These are phyloP conservation scores for Temnothorax unifasciatus DNA, from an alignment of 2,888 invertebrate species.

Conservation along the genomic window DNA sequence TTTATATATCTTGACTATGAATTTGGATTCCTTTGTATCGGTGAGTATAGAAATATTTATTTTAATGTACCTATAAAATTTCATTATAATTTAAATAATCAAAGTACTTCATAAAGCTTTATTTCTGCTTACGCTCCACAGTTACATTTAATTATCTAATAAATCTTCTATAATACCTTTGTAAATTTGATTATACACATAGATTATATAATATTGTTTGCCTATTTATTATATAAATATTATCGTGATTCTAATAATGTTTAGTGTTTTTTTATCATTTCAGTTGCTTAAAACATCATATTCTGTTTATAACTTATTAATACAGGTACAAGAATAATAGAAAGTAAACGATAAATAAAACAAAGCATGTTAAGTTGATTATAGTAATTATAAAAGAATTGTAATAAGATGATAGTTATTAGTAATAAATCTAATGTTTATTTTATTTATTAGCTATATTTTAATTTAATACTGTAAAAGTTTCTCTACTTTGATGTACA, in stretches of 20 bases:
- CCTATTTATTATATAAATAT: not conserved
- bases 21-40: slow-evolving; percentile 67
- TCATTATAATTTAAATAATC: not conserved
- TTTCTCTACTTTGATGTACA: not conserved
- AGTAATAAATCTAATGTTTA: not conserved
- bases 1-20: slow-evolving; percentile 61
- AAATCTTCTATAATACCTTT: not conserved
- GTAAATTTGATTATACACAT: not conserved
- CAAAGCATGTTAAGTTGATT: not conserved
- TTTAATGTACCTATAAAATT: not conserved
- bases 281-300: slow-evolving; percentile 45
- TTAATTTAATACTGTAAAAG: not conserved
- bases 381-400: not conserved
- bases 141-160: not conserved
- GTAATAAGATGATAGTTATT: not conserved
- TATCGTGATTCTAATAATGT: not conserved
- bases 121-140: not conserved
- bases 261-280: slow-evolving; percentile 5
- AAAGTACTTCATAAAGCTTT: not conserved
- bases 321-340: not conserved
- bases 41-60: slow-evolving; percentile 64
- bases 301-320: slow-evolving; percentile 37
- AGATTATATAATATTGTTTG: not conserved
- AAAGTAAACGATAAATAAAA: not conserved
- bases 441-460: not conserved